phyloP scores from a whole-genome alignment of 1,140 invertebrate genomes.

The Diachasmimorpha longicaudata region DNA sequence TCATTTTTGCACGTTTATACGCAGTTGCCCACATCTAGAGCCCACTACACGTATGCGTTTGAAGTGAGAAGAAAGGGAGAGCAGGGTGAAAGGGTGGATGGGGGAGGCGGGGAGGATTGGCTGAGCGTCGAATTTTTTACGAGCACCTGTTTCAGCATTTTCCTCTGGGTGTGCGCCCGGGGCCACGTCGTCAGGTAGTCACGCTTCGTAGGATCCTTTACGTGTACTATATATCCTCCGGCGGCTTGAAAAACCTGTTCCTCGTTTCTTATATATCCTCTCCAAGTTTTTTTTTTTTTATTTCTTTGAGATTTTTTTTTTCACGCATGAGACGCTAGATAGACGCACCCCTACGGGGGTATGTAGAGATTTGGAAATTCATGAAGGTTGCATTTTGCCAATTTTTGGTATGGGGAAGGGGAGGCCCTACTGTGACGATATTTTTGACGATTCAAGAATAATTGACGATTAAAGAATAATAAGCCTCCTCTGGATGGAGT shows the following conservation, averaged over 20 bases:
- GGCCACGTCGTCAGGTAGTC: constrained; percentile 50
- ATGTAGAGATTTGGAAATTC: neutral
- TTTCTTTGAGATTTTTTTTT: constrained; percentile 11
- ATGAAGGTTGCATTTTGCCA: neutral
- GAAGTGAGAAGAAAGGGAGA: constrained; percentile 12
- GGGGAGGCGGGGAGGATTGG: constrained; percentile 15
- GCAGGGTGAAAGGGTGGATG: constrained; percentile 15
- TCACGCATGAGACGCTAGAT: neutral
- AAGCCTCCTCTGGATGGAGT: too few relatives aligned
- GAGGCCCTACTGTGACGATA: too few relatives aligned
- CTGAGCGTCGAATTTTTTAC: constrained; percentile 40
- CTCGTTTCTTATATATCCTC: constrained; percentile 24
- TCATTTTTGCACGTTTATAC: neutral
- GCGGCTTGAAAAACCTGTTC: constrained; percentile 54
- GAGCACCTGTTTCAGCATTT: constrained; percentile 55
- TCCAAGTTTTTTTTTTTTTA: constrained; percentile 20
- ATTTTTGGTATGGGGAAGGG: neutral
- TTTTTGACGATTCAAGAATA: too few relatives aligned
- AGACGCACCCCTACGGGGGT: neutral
- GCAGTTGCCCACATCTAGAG: neutral
- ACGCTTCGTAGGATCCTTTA: constrained; percentile 43
- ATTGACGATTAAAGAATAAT: too few relatives aligned
- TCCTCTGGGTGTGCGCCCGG: constrained; percentile 40
- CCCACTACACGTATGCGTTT: neutral
- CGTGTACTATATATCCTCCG: constrained; percentile 23